A percentile compares a stretch with the other conserved stretches of the same genome.
These are phyloP conservation scores for human DNA, from an alignment of 2,113 vertebrate genomes.

Conservation along the genomic window GRCh38 chr5:132187501-132188000, in stretches of 20 bases:
- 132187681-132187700: background rate
- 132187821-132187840: background rate
- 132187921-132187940: background rate
- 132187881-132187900: background rate
- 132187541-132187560: background rate
- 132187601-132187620: background rate
- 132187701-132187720: background rate
- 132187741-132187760: constrained; percentile 11
- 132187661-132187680: background rate
- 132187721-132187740: background rate
- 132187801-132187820: background rate
- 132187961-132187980: background rate
- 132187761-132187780: background rate
- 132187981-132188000: background rate
- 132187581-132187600: background rate
- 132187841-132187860: background rate
- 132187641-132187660: background rate
- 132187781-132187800: background rate
- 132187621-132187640: background rate
- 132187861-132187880: background rate
- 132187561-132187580: background rate
- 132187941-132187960: background rate
- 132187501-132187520: background rate
- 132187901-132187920: background rate
- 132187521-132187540: background rate